Evolutionary conservation across 2,888 invertebrate genomes (phyloP).

Genomic region (Tenthredo notha): DNA sequence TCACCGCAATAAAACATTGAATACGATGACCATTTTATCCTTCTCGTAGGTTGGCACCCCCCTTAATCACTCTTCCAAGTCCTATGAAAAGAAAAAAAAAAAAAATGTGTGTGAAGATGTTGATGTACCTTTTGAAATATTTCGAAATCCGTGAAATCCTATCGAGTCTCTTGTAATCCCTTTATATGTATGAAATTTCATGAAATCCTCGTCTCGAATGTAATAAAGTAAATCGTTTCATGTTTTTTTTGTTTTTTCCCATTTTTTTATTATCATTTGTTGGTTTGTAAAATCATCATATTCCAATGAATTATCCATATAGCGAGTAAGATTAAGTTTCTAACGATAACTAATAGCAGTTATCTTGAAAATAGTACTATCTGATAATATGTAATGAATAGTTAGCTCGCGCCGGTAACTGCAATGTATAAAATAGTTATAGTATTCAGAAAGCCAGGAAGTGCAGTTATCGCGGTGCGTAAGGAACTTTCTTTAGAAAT

Average conservation of each 20-base stretch:
- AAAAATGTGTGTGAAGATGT: neutral
- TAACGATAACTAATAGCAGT: constrained; percentile 13
- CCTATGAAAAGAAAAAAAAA: too few relatives aligned
- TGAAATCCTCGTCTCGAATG: neutral
- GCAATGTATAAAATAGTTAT: neutral
- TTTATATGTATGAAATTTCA: neutral
- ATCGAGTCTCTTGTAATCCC: neutral
- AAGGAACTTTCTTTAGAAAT: constrained; percentile 38
- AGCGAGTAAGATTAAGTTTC: neutral
- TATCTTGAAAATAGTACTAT: neutral
- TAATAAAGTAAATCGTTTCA: neutral
- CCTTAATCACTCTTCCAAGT: neutral
- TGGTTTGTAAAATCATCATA: neutral
- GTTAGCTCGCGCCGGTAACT: neutral
- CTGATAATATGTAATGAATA: neutral
- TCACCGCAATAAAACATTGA: too few relatives aligned
- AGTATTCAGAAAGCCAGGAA: neutral
- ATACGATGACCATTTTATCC: too few relatives aligned
- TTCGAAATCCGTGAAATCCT: neutral
- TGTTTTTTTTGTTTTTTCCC: neutral
- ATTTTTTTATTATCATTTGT: neutral
- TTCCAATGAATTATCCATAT: neutral
- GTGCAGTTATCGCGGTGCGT: neutral
- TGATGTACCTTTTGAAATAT: neutral
- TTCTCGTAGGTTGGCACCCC: too few relatives aligned